phyloP scores from a whole-genome alignment of 2,888 invertebrate species.

The Nemurella pictetii region DNA sequence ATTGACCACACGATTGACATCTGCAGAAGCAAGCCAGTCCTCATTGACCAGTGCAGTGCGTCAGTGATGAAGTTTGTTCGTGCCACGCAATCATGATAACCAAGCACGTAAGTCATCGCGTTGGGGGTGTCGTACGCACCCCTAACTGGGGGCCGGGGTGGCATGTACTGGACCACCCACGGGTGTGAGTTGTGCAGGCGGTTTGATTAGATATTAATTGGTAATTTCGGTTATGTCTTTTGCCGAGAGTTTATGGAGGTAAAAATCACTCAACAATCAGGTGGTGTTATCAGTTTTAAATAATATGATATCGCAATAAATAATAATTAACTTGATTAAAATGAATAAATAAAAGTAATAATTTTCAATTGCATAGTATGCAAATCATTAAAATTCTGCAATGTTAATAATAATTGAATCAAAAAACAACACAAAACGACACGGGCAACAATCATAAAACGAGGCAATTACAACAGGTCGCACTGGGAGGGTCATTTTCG shows the following conservation, averaged over 20 bases:
- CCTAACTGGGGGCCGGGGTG: neutral
- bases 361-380: no score
- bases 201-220: neutral
- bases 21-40: neutral
- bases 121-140: neutral
- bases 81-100: neutral
- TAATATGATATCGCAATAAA: no score
- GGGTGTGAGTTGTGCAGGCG: neutral
- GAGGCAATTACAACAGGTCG: no score
- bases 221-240: neutral
- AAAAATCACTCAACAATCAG: no score
- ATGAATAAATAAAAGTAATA: no score
- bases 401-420: no score
- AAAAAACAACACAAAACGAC: no score
- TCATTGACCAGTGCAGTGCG: neutral
- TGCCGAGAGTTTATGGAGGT: no score
- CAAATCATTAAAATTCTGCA: no score
- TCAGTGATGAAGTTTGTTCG: constrained; percentile 3
- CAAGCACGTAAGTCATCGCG: constrained; percentile 7
- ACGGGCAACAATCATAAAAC: no score
- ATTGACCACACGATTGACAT: neutral
- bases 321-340: no score
- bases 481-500: neutral
- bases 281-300: no score
- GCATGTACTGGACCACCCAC: neutral